Base-by-base conservation (phyloP, 2,888 invertebrate species). In the Dysmachus trigonus region DNA sequence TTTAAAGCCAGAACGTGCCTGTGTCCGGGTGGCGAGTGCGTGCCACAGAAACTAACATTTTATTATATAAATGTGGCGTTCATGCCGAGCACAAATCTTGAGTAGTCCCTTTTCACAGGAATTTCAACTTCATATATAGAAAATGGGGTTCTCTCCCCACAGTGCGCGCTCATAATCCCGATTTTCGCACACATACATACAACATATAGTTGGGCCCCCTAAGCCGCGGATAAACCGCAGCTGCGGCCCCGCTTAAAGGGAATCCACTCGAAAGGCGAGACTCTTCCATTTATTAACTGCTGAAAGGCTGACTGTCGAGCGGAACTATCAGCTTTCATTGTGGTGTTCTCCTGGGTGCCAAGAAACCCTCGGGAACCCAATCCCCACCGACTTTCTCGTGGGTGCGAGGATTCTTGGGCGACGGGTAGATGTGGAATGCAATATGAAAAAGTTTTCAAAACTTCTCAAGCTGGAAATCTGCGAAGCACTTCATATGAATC, bases 251-350 rank as follows among this genome's bases (percentile, higher is more conserved):
- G 22, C 38, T 81, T 81, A 62, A 51, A 53, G 35, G 51, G 62
- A 81, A 81, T 81, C 71, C 38, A 62, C 62, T 82, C 53, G 53
- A 82, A 82, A 53, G 35, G 22, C 38, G 62, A 82, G 38, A 22
- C 62, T 62, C 33, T 35, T 82, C 82, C 82, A 82, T 82, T 82
- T 82, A 82, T 82, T 82, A 82, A 82, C 82, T 82, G 82, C 62
- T 82, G 82, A 82, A 82, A 62, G 38, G 62, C 27, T 35, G n/a
- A 82, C 62, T 62, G 51, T 71, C 82, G 82, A 71, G 82, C 82
- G 38, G 35, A 82, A 82, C 82, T 82, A 82, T 82, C 82, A 82
- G 71, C 82, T 82, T 71, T 82, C 82, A 82, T 82, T 82, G 62
- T 82, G 71, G 82, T 71, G 62, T 33, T 71, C 35, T 8, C 27